Conservation (phyloP, 1,140 invertebrate species). For the Pogonus chalceus region DNA sequence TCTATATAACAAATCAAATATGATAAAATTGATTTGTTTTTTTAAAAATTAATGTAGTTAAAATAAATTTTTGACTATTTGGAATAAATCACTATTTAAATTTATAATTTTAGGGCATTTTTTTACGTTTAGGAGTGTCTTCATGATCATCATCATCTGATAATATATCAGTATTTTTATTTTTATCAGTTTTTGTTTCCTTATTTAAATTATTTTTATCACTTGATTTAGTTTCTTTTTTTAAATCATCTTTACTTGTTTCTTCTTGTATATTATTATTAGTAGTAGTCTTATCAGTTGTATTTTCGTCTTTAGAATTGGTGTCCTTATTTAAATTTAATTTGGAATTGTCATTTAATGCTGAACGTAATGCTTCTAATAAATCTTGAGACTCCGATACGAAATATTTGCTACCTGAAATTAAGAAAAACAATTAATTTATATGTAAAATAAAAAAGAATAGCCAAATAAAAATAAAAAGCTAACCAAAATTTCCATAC, state of each 20-base stretch:
- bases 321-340: neutral
- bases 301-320: neutral
- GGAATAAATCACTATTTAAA: too few species aligned
- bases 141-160: neutral
- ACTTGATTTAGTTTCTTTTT: neutral
- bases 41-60: too few species aligned
- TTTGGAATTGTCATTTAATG: slow-evolving; percentile 39
- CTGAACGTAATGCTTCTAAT: slow-evolving; percentile 50
- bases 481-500: slow-evolving; percentile 12
- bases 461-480: slow-evolving; percentile 12
- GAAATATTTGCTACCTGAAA: slow-evolving; percentile 52
- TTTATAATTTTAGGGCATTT: neutral
- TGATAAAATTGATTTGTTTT: too few species aligned
- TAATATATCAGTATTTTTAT: neutral
- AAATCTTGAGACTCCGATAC: slow-evolving; percentile 45
- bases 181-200: neutral
- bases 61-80: too few species aligned
- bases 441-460: slow-evolving; percentile 10
- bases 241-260: neutral
- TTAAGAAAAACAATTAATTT: too few species aligned
- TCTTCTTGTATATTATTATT: neutral
- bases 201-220: neutral
- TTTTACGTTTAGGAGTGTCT: neutral
- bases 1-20: too few species aligned
- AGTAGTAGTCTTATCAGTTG: neutral